Percentiles rank a stretch among this genome's conserved stretches.
Conservation (phyloP, 2,113 vertebrate species). For the Proteles cristata region DNA sequence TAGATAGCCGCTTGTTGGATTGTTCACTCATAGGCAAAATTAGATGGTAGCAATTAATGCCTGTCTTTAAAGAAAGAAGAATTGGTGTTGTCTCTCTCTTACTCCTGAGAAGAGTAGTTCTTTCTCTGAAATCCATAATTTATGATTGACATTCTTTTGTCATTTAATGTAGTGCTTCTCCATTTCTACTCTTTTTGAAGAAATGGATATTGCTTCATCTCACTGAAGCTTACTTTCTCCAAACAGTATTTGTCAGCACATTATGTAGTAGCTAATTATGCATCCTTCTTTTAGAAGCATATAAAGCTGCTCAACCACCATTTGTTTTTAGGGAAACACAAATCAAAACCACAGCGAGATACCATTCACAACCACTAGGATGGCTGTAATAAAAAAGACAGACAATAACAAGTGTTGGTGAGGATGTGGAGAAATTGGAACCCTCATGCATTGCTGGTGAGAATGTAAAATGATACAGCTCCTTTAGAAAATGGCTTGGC, state of each 20-base stretch:
- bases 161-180: conserved; percentile 27
- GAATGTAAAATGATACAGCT: conserved; percentile 36
- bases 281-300: conserved; percentile 34
- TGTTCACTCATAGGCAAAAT: conserved; percentile 24
- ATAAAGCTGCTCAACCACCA: neutral
- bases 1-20: neutral
- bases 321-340: conserved; percentile 8
- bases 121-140: conserved; percentile 22
- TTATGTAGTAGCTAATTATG: conserved; percentile 40
- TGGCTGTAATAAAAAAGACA: conserved; percentile 38
- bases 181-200: conserved; percentile 42
- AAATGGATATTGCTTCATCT: conserved; percentile 33
- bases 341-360: neutral
- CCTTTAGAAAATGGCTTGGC: conserved; percentile 40
- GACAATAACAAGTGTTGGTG: neutral
- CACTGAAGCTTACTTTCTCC: conserved; percentile 33
- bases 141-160: conserved; percentile 1
- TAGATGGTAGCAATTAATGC: neutral
- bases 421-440: neutral
- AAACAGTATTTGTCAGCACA: neutral
- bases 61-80: neutral
- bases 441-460: neutral
- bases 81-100: neutral
- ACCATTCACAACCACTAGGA: neutral
- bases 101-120: conserved; percentile 5